A percentile compares a stretch with the other conserved stretches of the same genome.
phyloP scores from a whole-genome alignment of 2,888 invertebrate genomes.

The Chaitophorus viminalis region DNA sequence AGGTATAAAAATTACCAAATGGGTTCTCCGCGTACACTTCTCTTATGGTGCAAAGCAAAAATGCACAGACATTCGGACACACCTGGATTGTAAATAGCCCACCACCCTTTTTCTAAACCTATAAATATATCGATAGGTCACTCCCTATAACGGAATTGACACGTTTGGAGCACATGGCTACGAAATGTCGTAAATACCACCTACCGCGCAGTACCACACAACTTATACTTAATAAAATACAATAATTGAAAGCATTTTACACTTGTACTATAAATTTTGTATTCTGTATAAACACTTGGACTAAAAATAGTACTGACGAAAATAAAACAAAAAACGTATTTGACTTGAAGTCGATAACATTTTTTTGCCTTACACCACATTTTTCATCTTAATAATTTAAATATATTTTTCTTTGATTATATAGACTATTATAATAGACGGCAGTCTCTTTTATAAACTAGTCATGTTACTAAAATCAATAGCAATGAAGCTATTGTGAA shows the following conservation, averaged over 20 bases:
- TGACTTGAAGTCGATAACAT: neutral
- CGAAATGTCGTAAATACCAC: conserved; percentile 13
- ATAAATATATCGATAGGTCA: conserved; percentile 48
- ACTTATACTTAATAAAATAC: neutral
- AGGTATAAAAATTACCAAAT: conserved; percentile 21
- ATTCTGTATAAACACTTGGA: neutral
- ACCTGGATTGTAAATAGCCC: conserved; percentile 55
- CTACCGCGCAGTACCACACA: neutral
- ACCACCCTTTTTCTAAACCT: conserved; percentile 25
- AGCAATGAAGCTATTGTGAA: neutral
- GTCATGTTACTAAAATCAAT: neutral
- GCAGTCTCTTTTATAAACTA: neutral
- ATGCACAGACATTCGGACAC: conserved; percentile 41
- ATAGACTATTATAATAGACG: neutral
- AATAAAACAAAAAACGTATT: neutral
- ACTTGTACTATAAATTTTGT: neutral
- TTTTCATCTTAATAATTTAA: neutral
- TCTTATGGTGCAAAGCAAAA: conserved; percentile 1
- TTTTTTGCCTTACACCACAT: neutral
- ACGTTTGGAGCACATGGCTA: conserved; percentile 24
- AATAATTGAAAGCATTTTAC: neutral
- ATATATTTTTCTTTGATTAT: neutral
- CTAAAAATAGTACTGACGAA: neutral
- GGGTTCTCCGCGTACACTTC: neutral
- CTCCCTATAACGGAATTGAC: conserved; percentile 35